phyloP scores from a whole-genome alignment of 1,140 invertebrate genomes.

The Drosophila biarmipes region DNA sequence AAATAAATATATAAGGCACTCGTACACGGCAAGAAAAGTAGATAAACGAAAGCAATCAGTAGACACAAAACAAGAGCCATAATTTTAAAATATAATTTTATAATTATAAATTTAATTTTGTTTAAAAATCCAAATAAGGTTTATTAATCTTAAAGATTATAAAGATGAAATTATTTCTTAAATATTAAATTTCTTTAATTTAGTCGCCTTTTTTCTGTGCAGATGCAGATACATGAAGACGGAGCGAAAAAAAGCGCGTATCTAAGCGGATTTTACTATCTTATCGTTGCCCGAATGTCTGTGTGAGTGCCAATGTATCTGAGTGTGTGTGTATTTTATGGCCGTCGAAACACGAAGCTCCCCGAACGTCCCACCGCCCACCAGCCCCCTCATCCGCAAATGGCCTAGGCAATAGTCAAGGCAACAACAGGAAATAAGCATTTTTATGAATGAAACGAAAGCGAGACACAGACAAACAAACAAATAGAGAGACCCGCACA shows the following conservation, averaged over 20 bases:
- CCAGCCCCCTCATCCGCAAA: not conserved
- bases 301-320: conserved; percentile 2
- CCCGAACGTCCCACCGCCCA: conserved; percentile 24
- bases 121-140: too few species aligned
- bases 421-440: conserved; percentile 81
- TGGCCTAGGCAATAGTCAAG: conserved; percentile 46
- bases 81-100: too few species aligned
- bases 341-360: conserved; percentile 71
- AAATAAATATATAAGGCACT: conserved; percentile 54
- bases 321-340: conserved; percentile 57
- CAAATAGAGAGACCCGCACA: conserved; percentile 24
- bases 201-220: not conserved
- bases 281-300: conserved; percentile 72
- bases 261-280: conserved; percentile 82
- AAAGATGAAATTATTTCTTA: too few species aligned
- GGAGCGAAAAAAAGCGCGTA: conserved; percentile 61
- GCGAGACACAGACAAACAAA: conserved; percentile 43
- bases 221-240: conserved; percentile 13
- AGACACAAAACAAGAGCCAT: too few species aligned
- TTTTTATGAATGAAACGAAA: conserved; percentile 82
- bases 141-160: too few species aligned
- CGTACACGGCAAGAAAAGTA: conserved; percentile 11
- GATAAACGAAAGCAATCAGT: too few species aligned
- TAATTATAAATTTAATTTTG: too few species aligned
- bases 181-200: too few species aligned